Base-by-base conservation (phyloP, 2,797 vertebrate genomes). In the Neostethus bicornis region DNA sequence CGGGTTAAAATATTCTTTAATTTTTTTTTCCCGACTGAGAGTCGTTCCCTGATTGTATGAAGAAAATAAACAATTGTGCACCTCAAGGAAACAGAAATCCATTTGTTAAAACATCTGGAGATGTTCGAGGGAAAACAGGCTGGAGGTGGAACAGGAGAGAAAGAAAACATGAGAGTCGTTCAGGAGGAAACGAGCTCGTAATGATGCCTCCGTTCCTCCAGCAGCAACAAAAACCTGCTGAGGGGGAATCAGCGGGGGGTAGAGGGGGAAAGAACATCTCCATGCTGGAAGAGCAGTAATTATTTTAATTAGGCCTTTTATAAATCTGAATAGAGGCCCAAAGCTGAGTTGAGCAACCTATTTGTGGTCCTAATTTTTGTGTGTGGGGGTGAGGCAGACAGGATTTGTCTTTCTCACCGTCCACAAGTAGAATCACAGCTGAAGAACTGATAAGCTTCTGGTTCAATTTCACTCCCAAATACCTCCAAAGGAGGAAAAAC, bases 281-380 rank as follows among this genome's bases (percentile, higher is more conserved):
- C 69, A 62, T 67, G 73, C 73, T 66, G 44, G 68, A 80, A 81
- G 77, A 85, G 75, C 62, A 55, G 75, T 78, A 84, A 90, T 91
- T 90, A 87, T 80, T 87, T 81, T 88, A 89, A 91, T 90, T 87
- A 87, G 83, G 57, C 69, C 65, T 80, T 71, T 70, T 85, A 84
- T 77, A 66, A 80, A 81, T 81, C 51, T 80, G 75, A 89, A 82
- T 26, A 57, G 51, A 77, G 61, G 62, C 81, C 70, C 41, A 52
- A 51, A 76, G 81, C 73, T 59, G 56, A 56, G 72, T 70, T 25
- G 32, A 49, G 54, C 16, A 57, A 53, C 21, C 24, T 52, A 54
- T 43, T 42, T 34, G 24, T 66, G 55, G 53, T 24, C 11, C 34
- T 14, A 29, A 32, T 35, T 26, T 35, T 26, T 37, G 42, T 46